Conservation (phyloP, 2,797 vertebrate genomes). For the Sebastes wilsoni region DNA sequence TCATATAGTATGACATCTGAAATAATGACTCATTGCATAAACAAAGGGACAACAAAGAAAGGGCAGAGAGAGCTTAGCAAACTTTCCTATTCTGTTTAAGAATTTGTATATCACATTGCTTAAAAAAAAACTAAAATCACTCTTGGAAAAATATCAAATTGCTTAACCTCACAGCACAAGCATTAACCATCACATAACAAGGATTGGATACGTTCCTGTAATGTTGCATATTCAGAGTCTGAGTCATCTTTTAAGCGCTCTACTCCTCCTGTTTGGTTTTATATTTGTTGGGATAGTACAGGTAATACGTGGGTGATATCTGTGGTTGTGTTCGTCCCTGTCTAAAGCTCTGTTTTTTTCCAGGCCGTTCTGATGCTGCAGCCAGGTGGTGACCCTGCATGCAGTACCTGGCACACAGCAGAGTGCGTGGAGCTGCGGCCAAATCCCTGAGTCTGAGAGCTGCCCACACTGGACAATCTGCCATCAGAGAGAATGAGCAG, state of each 20-base stretch:
- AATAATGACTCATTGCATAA: conserved; percentile 13
- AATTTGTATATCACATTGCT: not conserved
- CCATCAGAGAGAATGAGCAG: conserved; percentile 29
- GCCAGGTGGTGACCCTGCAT: conserved; percentile 80
- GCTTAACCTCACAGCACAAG: not conserved
- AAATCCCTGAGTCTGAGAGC: conserved; percentile 60
- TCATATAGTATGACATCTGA: not conserved
- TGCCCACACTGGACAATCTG: conserved; percentile 49
- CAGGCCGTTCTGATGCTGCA: conserved; percentile 50
- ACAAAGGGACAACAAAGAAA: not conserved
- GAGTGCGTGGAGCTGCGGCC: conserved; percentile 47
- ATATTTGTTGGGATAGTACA: not conserved
- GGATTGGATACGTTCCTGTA: not conserved
- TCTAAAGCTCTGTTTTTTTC: conserved; percentile 24
- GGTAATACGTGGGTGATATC: conserved; percentile 1
- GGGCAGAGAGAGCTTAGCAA: not conserved
- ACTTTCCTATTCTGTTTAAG: not conserved
- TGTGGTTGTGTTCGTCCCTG: conserved; percentile 15
- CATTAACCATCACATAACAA: not conserved
- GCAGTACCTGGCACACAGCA: conserved; percentile 66
- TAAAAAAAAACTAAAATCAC: not conserved
- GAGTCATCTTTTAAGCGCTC: conserved; percentile 10
- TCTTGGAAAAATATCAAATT: not conserved
- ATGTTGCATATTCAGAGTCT: not conserved
- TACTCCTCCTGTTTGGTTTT: not conserved